Evolutionary conservation across 2,797 vertebrate genomes (phyloP).

Genomic region (Ambastaia sidthimunki): DNA sequence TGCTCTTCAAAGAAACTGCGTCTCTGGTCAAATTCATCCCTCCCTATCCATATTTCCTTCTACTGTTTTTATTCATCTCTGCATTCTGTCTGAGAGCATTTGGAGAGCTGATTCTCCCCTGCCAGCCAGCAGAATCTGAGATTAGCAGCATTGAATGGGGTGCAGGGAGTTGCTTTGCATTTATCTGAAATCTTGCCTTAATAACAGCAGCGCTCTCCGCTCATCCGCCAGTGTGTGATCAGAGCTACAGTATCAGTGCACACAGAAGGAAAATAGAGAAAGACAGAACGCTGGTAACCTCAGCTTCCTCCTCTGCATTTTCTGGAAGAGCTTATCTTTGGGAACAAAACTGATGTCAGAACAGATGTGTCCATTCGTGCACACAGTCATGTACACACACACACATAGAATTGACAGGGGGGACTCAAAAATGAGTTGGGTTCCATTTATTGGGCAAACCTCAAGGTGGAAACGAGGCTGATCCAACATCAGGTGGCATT

Average conservation of each 20-base stretch:
- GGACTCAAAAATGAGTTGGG: conserved; percentile 27
- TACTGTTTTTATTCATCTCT: conserved; percentile 3
- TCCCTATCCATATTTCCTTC: neutral
- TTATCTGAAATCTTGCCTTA: conserved; percentile 28
- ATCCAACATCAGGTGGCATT: conserved; percentile 31
- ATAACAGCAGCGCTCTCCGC: neutral
- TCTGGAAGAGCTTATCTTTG: conserved; percentile 40
- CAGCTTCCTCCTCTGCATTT: neutral
- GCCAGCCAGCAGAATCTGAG: conserved; percentile 47
- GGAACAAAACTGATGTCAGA: conserved; percentile 49
- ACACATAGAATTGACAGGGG: conserved; percentile 35
- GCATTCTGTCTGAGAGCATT: conserved; percentile 17
- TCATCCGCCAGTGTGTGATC: conserved; percentile 22
- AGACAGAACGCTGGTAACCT: conserved; percentile 17
- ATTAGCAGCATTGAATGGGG: conserved; percentile 30
- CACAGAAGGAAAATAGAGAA: conserved; percentile 6
- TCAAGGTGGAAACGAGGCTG: conserved; percentile 45
- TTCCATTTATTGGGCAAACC: conserved; percentile 46
- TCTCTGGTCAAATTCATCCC: conserved; percentile 5
- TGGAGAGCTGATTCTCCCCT: conserved; percentile 11
- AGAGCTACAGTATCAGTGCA: conserved; percentile 23
- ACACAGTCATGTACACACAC: conserved; percentile 16
- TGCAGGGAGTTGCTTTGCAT: neutral
- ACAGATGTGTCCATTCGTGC: conserved; percentile 48
- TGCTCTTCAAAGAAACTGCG: conserved; percentile 32